Base-by-base conservation (phyloP, 2,888 invertebrate species). In the Sturmia bella region DNA sequence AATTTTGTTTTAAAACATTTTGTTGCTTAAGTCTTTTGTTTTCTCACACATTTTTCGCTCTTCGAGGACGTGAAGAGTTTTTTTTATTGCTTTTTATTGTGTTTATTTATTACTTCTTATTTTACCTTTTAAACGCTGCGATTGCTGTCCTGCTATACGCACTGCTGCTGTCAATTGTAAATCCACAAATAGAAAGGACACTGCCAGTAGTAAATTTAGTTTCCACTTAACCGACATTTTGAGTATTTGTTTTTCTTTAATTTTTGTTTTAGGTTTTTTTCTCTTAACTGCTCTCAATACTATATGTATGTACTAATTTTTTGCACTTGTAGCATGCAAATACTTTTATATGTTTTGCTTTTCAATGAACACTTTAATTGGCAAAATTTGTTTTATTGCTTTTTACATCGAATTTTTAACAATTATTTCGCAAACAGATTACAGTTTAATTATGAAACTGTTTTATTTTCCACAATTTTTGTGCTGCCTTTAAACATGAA, bases 111-210 rank as follows among this genome's bases (percentile, higher is more conserved):
- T 43, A 1, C 19, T 61, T 68, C 43, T 9, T 57, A 32, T 39
- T 43, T 69, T 92, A 93, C 93, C 93, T 93, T 93, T 92, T 88
- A 92, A 91, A 89, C 92, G 91, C 87, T 87, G 92, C 13, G 57
- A 92, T 90, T 88, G 93, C 91, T 85, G 85, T 43, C 85, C 84
- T 91, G 93, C 91, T 85, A 93, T 92, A 89, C 92, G 93, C 86
- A 92, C 90, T 83, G 92, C 91, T 87, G 84, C 84, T 73, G 84
- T 80, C 74, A 83, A 77, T 79, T 85, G 86, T 86, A 86, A 84
- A 86, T 88, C 88, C 88, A 87, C 85, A 57, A 88, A 64, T 54
- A 87, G 79, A 80, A 87, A 85, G 54, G 86, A 81, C 54, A 85
- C 83, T 77, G 84, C 86, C 85, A 88, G 86, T 86, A 86, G 87